Base-by-base conservation (phyloP, 2,888 invertebrate species). In the Torymus texanus region DNA sequence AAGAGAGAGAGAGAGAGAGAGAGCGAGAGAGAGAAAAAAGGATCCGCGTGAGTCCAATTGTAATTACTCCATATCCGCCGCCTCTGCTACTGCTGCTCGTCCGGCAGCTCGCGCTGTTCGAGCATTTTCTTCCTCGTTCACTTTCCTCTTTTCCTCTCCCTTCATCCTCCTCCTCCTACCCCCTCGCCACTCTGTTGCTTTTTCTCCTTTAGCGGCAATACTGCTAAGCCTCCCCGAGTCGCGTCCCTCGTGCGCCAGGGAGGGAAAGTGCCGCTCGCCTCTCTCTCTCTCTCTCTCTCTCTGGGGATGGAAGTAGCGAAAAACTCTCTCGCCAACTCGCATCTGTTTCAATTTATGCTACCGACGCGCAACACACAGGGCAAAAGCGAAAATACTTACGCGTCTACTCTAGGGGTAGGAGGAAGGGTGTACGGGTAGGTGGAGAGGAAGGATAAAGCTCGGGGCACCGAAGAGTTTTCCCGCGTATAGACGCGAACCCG, bases 291-390 rank as follows among this genome's bases (percentile, higher is more conserved):
- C 70, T 63, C 61, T 53, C 62, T 59, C 75, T 85, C 85, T 86
- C 83, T 81, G 73, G 85, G 86, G 86, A 85, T 83, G 83, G 82
- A 84, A 84, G 75, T 63, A 76, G 86, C 87, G 88, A 88, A 89
- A 89, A 89, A 88, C 87, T 89, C 87, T 89, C 88, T 83, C 80
- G 86, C 86, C 87, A 89, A 89, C 89, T 89, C 89, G 87, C 89
- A 89, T 89, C 89, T 87, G 89, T 89, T 89, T 89, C 89, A 89
- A 89, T 89, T 89, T 88, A 88, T 88, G 86, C 87, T 83, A 85
- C 85, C 85, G 84, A 85, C 86, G 83, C 84, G 83, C 66, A 81
- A 83, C 70, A 80, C 78, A 72, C 82, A 78, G 79, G 79, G 81
- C 84, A 82, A 83, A 83, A 85, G 81, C 85, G 84, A 86, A 86